Percentiles rank a stretch among this genome's conserved stretches.
phyloP scores from a whole-genome alignment of 2,888 invertebrate species.

The Priocnemis perturbator region DNA sequence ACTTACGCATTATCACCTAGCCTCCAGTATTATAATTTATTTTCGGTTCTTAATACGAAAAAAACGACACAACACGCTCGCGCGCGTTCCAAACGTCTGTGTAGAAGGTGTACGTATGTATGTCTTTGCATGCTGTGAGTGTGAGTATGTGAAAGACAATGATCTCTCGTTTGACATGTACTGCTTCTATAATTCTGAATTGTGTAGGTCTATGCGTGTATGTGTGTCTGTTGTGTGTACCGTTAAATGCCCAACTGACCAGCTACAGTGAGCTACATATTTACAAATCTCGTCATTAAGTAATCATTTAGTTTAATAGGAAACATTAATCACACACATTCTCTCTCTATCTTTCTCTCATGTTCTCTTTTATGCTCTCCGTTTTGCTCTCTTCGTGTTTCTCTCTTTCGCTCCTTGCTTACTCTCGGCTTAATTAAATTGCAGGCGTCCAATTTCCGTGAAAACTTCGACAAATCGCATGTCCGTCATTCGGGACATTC shows the following conservation, averaged over 20 bases:
- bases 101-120: slow-evolving; percentile 10
- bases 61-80: slow-evolving; percentile 17
- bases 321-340: slow-evolving; percentile 56
- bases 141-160: background rate
- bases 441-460: slow-evolving; percentile 15
- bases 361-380: slow-evolving; percentile 11
- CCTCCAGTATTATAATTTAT: slow-evolving; percentile 53
- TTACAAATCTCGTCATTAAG: slow-evolving; percentile 58
- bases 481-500: too few species aligned
- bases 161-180: background rate
- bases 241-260: slow-evolving; percentile 66
- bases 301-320: slow-evolving; percentile 56
- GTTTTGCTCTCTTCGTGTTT: slow-evolving; percentile 19
- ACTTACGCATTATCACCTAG: slow-evolving; percentile 63
- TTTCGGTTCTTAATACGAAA: slow-evolving; percentile 20
- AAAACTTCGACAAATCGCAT: slow-evolving; percentile 21
- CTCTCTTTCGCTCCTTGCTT: slow-evolving; percentile 16
- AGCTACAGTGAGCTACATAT: slow-evolving; percentile 68
- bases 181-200: slow-evolving; percentile 4
- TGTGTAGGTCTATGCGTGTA: too few species aligned
- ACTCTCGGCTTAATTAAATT: slow-evolving; percentile 17
- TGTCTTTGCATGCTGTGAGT: background rate
- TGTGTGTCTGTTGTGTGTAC: slow-evolving; percentile 11
- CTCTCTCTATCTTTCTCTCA: slow-evolving; percentile 15
- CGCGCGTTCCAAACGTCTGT: slow-evolving; percentile 11